A percentile compares a stretch with the other conserved stretches of the same genome.
Evolutionary conservation across 2,113 vertebrate genomes (phyloP).

Genomic region (human (Homo sapiens)): GRCh38 chr13:91270501-91271000

Average conservation of each 20-base stretch:
- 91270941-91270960: not conserved
- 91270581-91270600: not conserved
- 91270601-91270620: not conserved
- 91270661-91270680: not conserved
- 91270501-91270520: slow-evolving; percentile 35
- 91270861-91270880: not conserved
- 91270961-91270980: not conserved
- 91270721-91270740: not conserved
- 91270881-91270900: not conserved
- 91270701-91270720: not conserved
- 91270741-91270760: not conserved
- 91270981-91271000: not conserved
- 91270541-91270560: slow-evolving; percentile 35
- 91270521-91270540: slow-evolving; percentile 39
- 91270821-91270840: not conserved
- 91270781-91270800: not conserved
- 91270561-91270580: not conserved
- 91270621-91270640: slow-evolving; percentile 3
- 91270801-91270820: not conserved
- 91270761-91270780: not conserved
- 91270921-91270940: not conserved
- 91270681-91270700: not conserved
- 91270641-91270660: not conserved
- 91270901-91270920: not conserved
- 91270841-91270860: not conserved